These are phyloP conservation scores for Hucho hucho DNA, from an alignment of 2,113 vertebrate genomes.

Conservation along the genomic window DNA sequence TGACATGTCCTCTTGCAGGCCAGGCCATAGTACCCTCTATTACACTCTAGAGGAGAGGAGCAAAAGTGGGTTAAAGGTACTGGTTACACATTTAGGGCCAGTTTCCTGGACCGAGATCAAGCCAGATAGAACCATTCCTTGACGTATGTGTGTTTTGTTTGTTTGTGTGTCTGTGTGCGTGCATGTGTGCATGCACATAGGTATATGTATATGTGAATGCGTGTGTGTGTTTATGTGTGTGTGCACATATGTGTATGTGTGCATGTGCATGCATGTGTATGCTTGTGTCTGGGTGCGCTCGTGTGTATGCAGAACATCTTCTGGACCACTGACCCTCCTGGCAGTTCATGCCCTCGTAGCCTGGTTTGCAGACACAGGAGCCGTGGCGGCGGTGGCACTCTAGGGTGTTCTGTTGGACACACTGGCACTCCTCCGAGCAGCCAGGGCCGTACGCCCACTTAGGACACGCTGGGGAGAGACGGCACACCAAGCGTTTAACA, in stretches of 20 bases:
- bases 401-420: constrained; percentile 75
- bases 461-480: constrained; percentile 79
- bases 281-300: too few relatives aligned
- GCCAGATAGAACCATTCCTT: too few relatives aligned
- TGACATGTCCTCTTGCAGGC: constrained; percentile 78
- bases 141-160: too few relatives aligned
- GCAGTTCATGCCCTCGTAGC: constrained; percentile 80
- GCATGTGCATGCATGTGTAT: too few relatives aligned
- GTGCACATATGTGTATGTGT: too few relatives aligned
- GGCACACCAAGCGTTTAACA: too few relatives aligned
- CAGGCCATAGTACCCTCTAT: constrained; percentile 74
- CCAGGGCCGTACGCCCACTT: constrained; percentile 87
- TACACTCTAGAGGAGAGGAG: constrained; percentile 73
- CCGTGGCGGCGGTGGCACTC: constrained; percentile 84
- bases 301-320: neutral
- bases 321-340: constrained; percentile 68
- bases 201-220: too few relatives aligned
- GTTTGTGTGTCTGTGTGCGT: too few relatives aligned
- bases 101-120: too few relatives aligned
- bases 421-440: constrained; percentile 88
- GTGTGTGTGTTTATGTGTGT: too few relatives aligned
- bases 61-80: neutral
- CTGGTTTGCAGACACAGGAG: constrained; percentile 83
- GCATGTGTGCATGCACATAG: neutral
- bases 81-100: neutral